A percentile compares a stretch with the other conserved stretches of the same genome.
Evolutionary conservation across 2,113 vertebrate species (phyloP).

Genomic region (Chaenocephalus aceratus): DNA sequence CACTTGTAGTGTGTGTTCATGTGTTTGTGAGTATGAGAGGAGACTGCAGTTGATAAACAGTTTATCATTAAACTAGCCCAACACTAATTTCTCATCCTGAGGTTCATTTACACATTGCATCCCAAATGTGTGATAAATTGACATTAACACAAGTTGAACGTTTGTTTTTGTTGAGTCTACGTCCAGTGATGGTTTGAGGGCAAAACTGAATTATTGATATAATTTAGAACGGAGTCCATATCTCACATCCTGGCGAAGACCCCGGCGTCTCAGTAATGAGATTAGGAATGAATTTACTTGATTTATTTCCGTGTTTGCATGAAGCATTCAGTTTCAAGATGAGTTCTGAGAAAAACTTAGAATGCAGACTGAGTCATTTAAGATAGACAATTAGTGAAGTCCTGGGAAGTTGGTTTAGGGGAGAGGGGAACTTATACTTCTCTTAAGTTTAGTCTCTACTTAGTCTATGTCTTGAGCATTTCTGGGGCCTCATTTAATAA

Average conservation of each 20-base stretch:
- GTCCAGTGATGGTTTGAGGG: conserved; percentile 23
- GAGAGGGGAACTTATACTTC: background rate
- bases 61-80: conserved; percentile 38
- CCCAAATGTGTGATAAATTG: conserved; percentile 38
- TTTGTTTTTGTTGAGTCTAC: conserved; percentile 27
- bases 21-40: background rate
- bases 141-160: conserved; percentile 43
- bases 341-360: conserved; percentile 32
- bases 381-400: conserved; percentile 25
- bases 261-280: conserved; percentile 53
- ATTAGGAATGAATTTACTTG: conserved; percentile 49
- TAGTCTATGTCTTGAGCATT: background rate
- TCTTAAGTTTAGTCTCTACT: background rate
- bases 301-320: conserved; percentile 55
- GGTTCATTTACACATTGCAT: conserved; percentile 43
- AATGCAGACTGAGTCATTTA: conserved; percentile 17
- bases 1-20: conserved; percentile 12
- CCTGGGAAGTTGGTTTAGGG: background rate
- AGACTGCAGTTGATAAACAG: conserved; percentile 47
- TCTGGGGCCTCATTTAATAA: too few relatives aligned
- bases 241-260: conserved; percentile 50
- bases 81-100: conserved; percentile 24
- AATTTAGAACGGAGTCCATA: conserved; percentile 46
- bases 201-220: conserved; percentile 53
- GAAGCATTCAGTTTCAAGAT: conserved; percentile 50